Percentiles rank a stretch among this genome's conserved stretches.
Conservation (phyloP, 2,113 vertebrate genomes). For the Muntiacus muntjak region DNA sequence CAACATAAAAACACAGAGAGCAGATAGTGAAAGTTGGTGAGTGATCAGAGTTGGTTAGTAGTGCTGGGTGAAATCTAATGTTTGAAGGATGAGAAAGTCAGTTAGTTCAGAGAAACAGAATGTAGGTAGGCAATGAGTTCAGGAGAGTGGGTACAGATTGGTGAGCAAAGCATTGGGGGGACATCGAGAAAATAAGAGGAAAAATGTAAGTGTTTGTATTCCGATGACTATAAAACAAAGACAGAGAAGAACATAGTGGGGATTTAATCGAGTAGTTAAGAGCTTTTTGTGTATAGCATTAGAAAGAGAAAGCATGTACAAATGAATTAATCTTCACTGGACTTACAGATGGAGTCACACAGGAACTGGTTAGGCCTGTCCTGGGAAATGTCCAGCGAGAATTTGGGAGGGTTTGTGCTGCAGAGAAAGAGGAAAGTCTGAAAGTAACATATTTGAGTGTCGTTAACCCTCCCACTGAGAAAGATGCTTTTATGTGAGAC, state of each 20-base stretch:
- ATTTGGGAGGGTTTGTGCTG: neutral
- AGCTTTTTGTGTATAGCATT: neutral
- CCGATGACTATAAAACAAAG: neutral
- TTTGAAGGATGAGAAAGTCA: neutral
- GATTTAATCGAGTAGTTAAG: neutral
- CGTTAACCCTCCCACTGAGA: neutral
- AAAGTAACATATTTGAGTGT: neutral
- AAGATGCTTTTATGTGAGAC: neutral
- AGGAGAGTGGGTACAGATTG: neutral
- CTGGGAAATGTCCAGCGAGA: neutral
- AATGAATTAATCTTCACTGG: neutral
- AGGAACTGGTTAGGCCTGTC: neutral
- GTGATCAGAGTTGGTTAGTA: neutral
- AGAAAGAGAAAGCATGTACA: neutral
- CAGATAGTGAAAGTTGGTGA: neutral
- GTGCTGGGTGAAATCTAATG: neutral
- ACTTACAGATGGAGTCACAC: neutral
- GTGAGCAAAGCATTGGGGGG: neutral
- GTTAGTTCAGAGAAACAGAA: neutral
- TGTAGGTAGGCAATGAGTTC: neutral
- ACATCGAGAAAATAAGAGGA: neutral
- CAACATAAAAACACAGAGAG: neutral
- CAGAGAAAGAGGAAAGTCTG: neutral
- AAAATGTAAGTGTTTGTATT: neutral
- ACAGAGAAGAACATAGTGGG: neutral